Percentiles rank a stretch among this genome's conserved stretches.
These are phyloP conservation scores for Chelmon rostratus DNA, from an alignment of 2,797 vertebrate species.

Conservation along the genomic window DNA sequence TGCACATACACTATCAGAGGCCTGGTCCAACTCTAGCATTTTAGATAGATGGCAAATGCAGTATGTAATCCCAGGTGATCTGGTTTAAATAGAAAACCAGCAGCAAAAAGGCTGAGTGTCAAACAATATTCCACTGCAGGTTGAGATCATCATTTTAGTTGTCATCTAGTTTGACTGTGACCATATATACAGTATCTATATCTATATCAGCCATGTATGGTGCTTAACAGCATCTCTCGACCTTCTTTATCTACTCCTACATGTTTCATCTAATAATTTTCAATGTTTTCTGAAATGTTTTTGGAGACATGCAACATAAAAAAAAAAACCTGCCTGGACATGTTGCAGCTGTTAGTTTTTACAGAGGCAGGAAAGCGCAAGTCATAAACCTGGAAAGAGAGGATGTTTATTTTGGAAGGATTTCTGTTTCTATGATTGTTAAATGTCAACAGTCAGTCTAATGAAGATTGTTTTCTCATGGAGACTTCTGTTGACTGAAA, in stretches of 20 bases:
- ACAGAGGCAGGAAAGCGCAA: slow-evolving; percentile 13
- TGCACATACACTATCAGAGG: slow-evolving; percentile 27
- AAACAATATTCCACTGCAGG: slow-evolving; percentile 4
- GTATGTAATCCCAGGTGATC: slow-evolving; percentile 9
- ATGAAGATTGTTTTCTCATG: not conserved
- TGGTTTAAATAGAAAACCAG: slow-evolving; percentile 20
- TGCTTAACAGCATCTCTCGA: not conserved
- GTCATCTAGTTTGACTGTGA: not conserved
- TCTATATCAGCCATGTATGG: not conserved
- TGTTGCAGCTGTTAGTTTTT: slow-evolving; percentile 43
- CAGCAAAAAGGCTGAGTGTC: not conserved
- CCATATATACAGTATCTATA: not conserved
- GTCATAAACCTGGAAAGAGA: slow-evolving; percentile 16
- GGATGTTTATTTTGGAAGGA: slow-evolving; percentile 50
- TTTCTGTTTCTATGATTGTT: slow-evolving; percentile 28
- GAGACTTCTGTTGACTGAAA: not conserved
- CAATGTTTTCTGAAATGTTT: not conserved
- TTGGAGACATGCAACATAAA: slow-evolving; percentile 1
- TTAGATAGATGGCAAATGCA: slow-evolving; percentile 35
- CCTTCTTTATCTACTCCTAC: not conserved
- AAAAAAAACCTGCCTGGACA: not conserved
- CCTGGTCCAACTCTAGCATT: slow-evolving; percentile 32
- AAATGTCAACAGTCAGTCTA: slow-evolving; percentile 29
- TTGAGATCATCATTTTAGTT: not conserved
- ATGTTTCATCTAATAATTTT: slow-evolving; percentile 3